Conservation (phyloP, 1,140 invertebrate species). For the Heliconius eleuchia region DNA sequence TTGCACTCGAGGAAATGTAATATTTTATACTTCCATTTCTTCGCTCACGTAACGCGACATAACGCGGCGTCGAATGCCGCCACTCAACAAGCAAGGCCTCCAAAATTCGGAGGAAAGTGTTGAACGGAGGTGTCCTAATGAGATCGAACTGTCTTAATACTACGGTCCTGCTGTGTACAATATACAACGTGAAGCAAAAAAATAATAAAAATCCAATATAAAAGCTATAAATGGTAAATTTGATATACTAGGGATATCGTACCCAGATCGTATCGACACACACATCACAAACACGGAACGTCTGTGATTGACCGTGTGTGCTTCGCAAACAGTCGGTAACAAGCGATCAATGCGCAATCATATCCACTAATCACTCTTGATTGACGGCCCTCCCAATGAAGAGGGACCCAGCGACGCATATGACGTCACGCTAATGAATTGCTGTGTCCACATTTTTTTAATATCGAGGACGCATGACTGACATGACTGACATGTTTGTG, state of each 20-base stretch:
- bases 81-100: too few relatives aligned
- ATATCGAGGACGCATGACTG: neutral
- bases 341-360: conserved; percentile 60
- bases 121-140: too few relatives aligned
- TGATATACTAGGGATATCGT: conserved; percentile 1
- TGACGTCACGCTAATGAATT: conserved; percentile 55
- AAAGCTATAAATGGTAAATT: neutral
- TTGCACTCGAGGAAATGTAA: too few relatives aligned
- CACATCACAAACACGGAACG: neutral
- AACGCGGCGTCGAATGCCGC: too few relatives aligned
- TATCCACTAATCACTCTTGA: conserved; percentile 54
- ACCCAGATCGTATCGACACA: conserved; percentile 12
- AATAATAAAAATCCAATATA: too few relatives aligned
- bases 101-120: too few relatives aligned
- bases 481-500: too few relatives aligned
- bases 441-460: conserved; percentile 24
- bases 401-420: conserved; percentile 33
- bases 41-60: too few relatives aligned
- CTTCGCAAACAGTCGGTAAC: conserved; percentile 43
- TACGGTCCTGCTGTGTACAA: too few relatives aligned
- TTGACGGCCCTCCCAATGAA: conserved; percentile 45
- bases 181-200: too few relatives aligned
- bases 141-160: too few relatives aligned
- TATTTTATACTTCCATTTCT: too few relatives aligned
- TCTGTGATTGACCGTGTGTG: conserved; percentile 27